These are phyloP conservation scores for Pristionchus arcanus DNA, from an alignment of 2,888 invertebrate species.

Conservation along the genomic window DNA sequence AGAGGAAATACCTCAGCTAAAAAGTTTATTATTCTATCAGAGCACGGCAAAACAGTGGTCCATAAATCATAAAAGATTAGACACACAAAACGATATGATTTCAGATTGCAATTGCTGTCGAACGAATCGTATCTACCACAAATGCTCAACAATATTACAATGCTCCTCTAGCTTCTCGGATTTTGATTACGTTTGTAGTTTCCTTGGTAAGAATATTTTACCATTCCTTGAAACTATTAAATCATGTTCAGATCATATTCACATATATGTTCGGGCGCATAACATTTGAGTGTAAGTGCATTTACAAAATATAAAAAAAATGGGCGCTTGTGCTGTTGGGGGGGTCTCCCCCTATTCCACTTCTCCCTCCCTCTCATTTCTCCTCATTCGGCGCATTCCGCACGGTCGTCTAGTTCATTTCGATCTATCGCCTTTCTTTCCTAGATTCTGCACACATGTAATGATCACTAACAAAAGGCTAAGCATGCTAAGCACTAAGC, in stretches of 20 bases:
- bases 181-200: neutral
- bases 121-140: neutral
- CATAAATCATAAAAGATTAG: neutral
- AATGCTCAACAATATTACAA: neutral
- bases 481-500: no score
- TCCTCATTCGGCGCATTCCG: no score
- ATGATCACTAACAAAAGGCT: no score
- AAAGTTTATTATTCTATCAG: neutral
- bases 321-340: no score
- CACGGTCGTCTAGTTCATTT: no score
- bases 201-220: neutral
- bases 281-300: neutral
- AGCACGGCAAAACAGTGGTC: neutral
- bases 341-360: no score
- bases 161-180: neutral
- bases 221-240: neutral
- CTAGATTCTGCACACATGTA: no score
- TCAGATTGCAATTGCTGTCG: slow-evolving; percentile 33
- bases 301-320: no score
- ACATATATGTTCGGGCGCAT: neutral
- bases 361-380: no score
- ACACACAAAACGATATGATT: neutral
- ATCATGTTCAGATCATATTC: neutral
- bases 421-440: no score
- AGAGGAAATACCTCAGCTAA: neutral